Evolutionary conservation across 2,888 invertebrate genomes (phyloP).

Genomic region (Axea sp.): DNA sequence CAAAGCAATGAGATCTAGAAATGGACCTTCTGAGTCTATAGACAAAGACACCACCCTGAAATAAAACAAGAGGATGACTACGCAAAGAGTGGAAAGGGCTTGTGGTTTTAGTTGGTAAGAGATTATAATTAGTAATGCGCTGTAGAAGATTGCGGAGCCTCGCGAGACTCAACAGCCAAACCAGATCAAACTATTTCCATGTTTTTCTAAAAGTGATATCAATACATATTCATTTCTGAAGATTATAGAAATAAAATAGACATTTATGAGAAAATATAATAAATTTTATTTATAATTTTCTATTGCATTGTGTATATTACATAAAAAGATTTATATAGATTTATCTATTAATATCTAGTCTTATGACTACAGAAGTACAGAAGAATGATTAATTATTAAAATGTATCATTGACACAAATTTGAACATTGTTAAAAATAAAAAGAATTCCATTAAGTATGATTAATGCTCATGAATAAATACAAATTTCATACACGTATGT

Average conservation of each 20-base stretch:
- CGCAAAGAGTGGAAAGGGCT: too few species aligned
- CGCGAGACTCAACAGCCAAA: too few species aligned
- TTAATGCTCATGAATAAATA: neutral
- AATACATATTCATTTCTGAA: neutral
- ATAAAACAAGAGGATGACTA: too few species aligned
- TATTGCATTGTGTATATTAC: slow-evolving; percentile 15
- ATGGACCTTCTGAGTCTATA: too few species aligned
- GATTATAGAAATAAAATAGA: neutral
- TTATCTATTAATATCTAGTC: slow-evolving; percentile 3
- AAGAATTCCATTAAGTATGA: neutral
- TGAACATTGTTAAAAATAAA: neutral
- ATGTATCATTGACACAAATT: neutral
- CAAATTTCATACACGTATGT: neutral
- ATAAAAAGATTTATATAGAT: slow-evolving; percentile 6
- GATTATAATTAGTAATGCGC: too few species aligned
- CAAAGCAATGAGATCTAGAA: too few species aligned
- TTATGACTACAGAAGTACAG: slow-evolving; percentile 3
- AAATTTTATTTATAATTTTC: slow-evolving; percentile 18
- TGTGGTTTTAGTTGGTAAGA: too few species aligned
- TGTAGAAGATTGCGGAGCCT: too few species aligned
- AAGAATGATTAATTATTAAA: neutral
- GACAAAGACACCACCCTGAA: too few species aligned
- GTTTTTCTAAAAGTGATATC: too few species aligned
- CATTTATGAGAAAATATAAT: slow-evolving; percentile 17
- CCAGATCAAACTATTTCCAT: too few species aligned